These are phyloP conservation scores for Melanotaenia trifasciata DNA, from an alignment of 2,797 vertebrate genomes.

Conservation along the genomic window DNA sequence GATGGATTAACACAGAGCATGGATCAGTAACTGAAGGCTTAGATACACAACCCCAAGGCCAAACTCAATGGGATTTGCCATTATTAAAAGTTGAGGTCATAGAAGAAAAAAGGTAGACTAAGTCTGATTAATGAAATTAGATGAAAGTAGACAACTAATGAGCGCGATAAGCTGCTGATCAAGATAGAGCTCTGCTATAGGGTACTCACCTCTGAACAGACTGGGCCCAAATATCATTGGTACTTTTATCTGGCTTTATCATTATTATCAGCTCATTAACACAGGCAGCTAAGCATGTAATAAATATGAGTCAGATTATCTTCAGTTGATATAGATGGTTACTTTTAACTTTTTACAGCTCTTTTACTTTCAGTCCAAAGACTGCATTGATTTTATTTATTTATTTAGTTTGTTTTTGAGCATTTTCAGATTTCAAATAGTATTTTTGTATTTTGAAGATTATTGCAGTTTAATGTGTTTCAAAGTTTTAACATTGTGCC, in stretches of 20 bases:
- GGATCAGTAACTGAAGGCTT: conserved; percentile 56
- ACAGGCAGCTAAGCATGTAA: conserved; percentile 15
- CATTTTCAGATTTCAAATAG: neutral
- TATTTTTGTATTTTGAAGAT: neutral
- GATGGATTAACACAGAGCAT: conserved; percentile 62
- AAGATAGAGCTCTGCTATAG: conserved; percentile 23
- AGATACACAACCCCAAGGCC: conserved; percentile 44
- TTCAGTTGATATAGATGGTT: conserved; percentile 15
- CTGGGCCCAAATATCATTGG: conserved; percentile 33
- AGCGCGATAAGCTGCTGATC: conserved; percentile 52
- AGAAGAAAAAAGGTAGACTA: conserved; percentile 37
- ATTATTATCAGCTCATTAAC: conserved; percentile 51
- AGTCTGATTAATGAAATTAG: conserved; percentile 50
- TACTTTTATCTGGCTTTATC: conserved; percentile 45
- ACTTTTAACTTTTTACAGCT: conserved; percentile 20
- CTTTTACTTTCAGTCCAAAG: neutral
- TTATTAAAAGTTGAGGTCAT: conserved; percentile 61
- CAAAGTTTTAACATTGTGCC: conserved; percentile 25
- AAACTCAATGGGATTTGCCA: conserved; percentile 42
- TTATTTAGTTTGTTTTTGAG: neutral
- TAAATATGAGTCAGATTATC: conserved; percentile 35
- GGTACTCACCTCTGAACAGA: conserved; percentile 31
- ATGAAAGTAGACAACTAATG: conserved; percentile 49
- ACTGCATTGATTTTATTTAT: neutral
- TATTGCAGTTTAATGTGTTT: neutral